Base-by-base conservation (phyloP, 1,140 invertebrate genomes). In the Cydia pomonella region DNA sequence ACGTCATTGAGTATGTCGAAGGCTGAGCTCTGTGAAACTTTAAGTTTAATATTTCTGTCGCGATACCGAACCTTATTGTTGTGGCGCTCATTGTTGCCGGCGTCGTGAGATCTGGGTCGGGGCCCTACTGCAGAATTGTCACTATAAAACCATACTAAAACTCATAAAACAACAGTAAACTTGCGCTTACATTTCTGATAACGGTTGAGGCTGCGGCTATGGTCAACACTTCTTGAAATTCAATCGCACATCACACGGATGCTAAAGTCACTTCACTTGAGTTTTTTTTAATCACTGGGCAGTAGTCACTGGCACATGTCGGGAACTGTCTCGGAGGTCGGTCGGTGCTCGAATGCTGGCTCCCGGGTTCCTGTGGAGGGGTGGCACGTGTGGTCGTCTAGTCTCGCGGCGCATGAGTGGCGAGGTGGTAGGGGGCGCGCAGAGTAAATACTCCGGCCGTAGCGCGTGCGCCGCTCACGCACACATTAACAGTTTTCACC, bases 381-480 rank as follows among this genome's bases (percentile, higher is more conserved):
- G 85, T 86, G 86, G 53, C 82, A 88, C 89, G 91, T 93, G 91
- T 92, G 88, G 74, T 87, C 89, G 72, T 87, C 77, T 80, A 82
- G 86, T 87, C 87, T 87, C 77, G 83, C 90, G 82, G 90, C 87
- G 88, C 90, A 90, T 92, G 88, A 93, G 91, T 93, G 91, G 79
- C 84, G 77, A 80, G 81, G 87, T 91, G 91, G 91, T 89, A 91
- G 90, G 91, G 85, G 88, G 85, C 86, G 87, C 84, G 1, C 85
- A 81, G 84, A 80, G 90, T 93, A 92, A 90, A 92, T 92, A 93
- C 89, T 80, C 75, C 79, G 85, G 73, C 77, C 80, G 82, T 82
- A 84, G 83, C 88, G 85, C 88, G 88, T 88, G 89, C 89, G 78
- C 78, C 77, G 82, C 82, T 75, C 77, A 88, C 90, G 84, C 90